Base-by-base conservation (phyloP, 2,797 vertebrate genomes). In the Caiman crocodilus region DNA sequence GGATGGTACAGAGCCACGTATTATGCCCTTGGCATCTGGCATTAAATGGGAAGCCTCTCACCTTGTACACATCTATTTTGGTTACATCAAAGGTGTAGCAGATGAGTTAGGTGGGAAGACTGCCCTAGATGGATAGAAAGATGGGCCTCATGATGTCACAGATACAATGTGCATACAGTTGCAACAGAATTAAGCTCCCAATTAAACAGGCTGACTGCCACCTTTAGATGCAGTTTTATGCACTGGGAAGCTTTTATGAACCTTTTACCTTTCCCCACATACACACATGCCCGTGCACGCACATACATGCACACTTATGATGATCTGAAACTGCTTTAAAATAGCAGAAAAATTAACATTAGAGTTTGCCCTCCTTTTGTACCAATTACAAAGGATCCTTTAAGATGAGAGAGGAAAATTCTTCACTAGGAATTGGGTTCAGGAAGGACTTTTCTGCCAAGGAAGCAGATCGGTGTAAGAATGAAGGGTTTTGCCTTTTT, bases 91-190 rank as follows among this genome's bases (percentile, higher is more conserved):
- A 42, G 9, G 42, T 10, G 9, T 42, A 42, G 42, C 42, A 42
- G 9, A 42, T 42, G 42, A 42, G 42, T 42, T 10, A 42, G 42
- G 42, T 42, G 42, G 42, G 8, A 9, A 42, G 42, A 42, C 42
- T 42, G 42, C 42, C 8, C 9, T 42, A 42, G 42, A 42, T 10
- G 42, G 10, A 42, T 42, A 42, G 42, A 42, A 42, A 42, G 42
- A 42, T 3, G 8, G 10, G 42, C 42, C 42, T 42, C 42, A 42
- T 42, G 42, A 42, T 42, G 8, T 42, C 11, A 42, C 9, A 42
- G 21, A 17, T 57, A 30, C 56, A 26, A 56, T 13, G 10, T 0
- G 1, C 57, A 2, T 32, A 15, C 0, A 0, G 23, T 4, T 42
- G 26, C 15, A 18, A 26, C 13, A 42, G 60, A 14, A 50, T 28